Base-by-base conservation (phyloP, 2,888 invertebrate species). In the Drosophila seclusa region DNA sequence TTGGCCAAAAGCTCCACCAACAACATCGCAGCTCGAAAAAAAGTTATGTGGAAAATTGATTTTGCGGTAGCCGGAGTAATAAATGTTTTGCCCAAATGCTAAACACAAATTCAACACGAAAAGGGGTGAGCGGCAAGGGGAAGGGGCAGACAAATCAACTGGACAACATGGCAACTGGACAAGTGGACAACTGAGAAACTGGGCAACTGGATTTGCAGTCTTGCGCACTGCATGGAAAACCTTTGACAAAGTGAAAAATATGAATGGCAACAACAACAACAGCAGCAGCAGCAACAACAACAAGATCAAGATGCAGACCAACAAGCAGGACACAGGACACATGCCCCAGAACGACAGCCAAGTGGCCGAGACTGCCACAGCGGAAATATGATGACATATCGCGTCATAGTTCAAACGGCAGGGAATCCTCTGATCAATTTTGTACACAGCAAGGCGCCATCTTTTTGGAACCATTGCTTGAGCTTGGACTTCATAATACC, bases 331-430 rank as follows among this genome's bases (percentile, higher is more conserved):
- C 54, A 57, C 36, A 61, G 64, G 65, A 32, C 29, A 36, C 31
- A 55, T 29, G 29, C 31, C 42, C 34, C 31, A 53, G 36, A 60
- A 55, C 54, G 64, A 45, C 27, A 24, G 40, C 67, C 50, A 77
- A 55, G 65, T 60, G 69, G 58, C 57, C 67, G 53, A 54, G 67
- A 77, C 71, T 78, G 86, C 80, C 75, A 69, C 63, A 69, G 36
- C 81, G 84, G 86, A 92, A 92, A 93, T 93, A 93, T 92, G 92
- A 93, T 93, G 92, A 93, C 93, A 93, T 92, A 92, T 93, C 92
- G 93, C 93, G 90, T 93, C 93, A 93, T 93, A 93, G 93, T 92
- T 93, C 92, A 93, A 93, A 92, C 93, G 91, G 91, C 93, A 93
- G 93, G 93, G 93, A 92, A 91, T 92, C 92, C 91, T 91, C 91